Conservation (phyloP, 2,797 vertebrate species). For the Megalops cyprinoides region DNA sequence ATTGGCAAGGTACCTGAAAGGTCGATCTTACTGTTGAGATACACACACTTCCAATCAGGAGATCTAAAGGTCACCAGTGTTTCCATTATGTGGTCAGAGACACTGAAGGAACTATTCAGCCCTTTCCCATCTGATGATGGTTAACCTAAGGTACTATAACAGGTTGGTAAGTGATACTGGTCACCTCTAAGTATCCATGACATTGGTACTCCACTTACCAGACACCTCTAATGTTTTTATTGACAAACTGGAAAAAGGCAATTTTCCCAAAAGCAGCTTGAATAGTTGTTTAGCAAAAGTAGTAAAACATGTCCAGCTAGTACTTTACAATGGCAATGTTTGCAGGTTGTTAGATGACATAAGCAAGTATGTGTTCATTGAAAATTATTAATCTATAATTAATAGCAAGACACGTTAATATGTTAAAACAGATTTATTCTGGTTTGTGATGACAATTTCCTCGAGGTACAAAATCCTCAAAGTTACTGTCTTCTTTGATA, state of each 20-base stretch:
- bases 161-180: constrained; percentile 26
- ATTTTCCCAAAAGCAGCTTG: not conserved
- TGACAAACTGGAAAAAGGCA: not conserved
- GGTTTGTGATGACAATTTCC: no score
- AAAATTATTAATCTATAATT: no score
- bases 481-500: no score
- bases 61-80: constrained; percentile 39
- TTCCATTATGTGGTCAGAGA: constrained; percentile 38
- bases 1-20: constrained; percentile 18
- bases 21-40: constrained; percentile 28
- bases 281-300: not conserved
- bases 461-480: no score
- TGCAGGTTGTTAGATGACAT: no score
- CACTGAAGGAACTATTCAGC: constrained; percentile 18
- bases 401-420: no score
- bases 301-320: no score
- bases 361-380: no score
- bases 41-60: constrained; percentile 31
- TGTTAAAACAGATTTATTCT: no score
- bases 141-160: constrained; percentile 37
- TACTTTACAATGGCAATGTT: no score
- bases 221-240: constrained; percentile 19
- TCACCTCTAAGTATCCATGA: constrained; percentile 32
- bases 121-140: constrained; percentile 29
- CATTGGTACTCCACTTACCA: constrained; percentile 22